These are phyloP conservation scores for Stegophylla sp. DNA, from an alignment of 2,888 invertebrate species.

Conservation along the genomic window DNA sequence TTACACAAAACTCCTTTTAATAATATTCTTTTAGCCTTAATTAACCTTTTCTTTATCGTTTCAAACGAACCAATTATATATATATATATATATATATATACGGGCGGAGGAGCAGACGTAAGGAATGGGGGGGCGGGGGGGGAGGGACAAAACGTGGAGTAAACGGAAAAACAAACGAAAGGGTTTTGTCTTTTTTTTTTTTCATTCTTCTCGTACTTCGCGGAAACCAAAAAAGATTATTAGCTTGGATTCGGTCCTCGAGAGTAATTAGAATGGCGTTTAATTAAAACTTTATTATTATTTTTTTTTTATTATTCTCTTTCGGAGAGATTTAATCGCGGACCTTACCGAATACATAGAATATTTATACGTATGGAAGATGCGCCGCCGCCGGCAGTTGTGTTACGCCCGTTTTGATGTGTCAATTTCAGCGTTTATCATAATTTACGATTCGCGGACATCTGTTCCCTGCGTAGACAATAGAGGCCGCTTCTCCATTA, in stretches of 20 bases:
- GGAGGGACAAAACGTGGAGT: background rate
- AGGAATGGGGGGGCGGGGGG: too few relatives aligned
- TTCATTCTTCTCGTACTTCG: slow-evolving; percentile 10
- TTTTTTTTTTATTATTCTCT: too few relatives aligned
- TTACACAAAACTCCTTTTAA: slow-evolving; percentile 59
- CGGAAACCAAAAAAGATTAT: slow-evolving; percentile 44
- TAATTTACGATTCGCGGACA: slow-evolving; percentile 56
- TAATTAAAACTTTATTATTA: slow-evolving; percentile 13
- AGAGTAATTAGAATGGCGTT: slow-evolving; percentile 51
- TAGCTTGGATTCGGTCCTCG: slow-evolving; percentile 39
- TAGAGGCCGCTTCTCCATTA: slow-evolving; percentile 54
- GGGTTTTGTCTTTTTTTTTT: slow-evolving; percentile 43
- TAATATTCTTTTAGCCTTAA: slow-evolving; percentile 53
- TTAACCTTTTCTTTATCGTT: slow-evolving; percentile 58
- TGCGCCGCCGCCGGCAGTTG: slow-evolving; percentile 2
- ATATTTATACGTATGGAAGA: too few relatives aligned
- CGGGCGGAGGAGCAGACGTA: background rate
- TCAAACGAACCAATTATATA: slow-evolving; percentile 48
- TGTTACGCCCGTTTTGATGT: slow-evolving; percentile 38
- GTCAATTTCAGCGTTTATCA: slow-evolving; percentile 22
- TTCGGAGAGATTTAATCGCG: slow-evolving; percentile 5
- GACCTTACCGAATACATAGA: background rate
- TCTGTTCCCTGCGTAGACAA: slow-evolving; percentile 49
- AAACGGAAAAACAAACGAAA: slow-evolving; percentile 35
- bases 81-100: background rate